A percentile compares a stretch with the other conserved stretches of the same genome.
Evolutionary conservation across 1,140 invertebrate genomes (phyloP).

Genomic region (Papilio machaon): DNA sequence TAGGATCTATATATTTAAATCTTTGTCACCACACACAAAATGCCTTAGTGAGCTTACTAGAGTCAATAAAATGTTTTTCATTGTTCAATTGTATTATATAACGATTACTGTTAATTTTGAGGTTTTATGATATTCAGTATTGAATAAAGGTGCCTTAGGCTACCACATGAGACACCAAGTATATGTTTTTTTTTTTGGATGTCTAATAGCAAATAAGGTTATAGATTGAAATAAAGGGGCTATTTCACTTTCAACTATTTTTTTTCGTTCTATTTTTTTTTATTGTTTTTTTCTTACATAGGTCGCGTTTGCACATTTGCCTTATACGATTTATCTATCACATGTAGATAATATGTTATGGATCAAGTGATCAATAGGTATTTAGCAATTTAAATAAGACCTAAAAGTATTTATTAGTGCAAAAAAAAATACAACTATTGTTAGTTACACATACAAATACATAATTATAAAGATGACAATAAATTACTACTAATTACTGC

Average conservation of each 20-base stretch:
- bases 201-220: constrained; percentile 3
- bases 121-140: constrained; percentile 14
- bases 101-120: constrained; percentile 24
- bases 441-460: not conserved
- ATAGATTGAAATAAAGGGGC: not conserved
- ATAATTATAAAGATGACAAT: constrained; percentile 27
- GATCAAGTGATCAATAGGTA: constrained; percentile 24
- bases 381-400: constrained; percentile 1
- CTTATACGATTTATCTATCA: not conserved
- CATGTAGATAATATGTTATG: constrained; percentile 28
- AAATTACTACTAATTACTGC: constrained; percentile 14
- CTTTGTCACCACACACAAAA: constrained; percentile 2
- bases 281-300: not conserved
- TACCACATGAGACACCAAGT: constrained; percentile 32
- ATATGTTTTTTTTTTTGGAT: constrained; percentile 11
- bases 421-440: not conserved
- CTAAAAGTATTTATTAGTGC: not conserved
- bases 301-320: not conserved
- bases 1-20: constrained; percentile 18
- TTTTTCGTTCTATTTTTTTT: not conserved
- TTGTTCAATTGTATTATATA: constrained; percentile 13
- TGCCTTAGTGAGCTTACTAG: constrained; percentile 34
- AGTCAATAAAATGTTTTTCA: constrained; percentile 22
- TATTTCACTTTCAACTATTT: not conserved
- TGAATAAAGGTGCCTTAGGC: constrained; percentile 32